phyloP scores from a whole-genome alignment of 1,140 invertebrate species.

The Spodoptera litura region DNA sequence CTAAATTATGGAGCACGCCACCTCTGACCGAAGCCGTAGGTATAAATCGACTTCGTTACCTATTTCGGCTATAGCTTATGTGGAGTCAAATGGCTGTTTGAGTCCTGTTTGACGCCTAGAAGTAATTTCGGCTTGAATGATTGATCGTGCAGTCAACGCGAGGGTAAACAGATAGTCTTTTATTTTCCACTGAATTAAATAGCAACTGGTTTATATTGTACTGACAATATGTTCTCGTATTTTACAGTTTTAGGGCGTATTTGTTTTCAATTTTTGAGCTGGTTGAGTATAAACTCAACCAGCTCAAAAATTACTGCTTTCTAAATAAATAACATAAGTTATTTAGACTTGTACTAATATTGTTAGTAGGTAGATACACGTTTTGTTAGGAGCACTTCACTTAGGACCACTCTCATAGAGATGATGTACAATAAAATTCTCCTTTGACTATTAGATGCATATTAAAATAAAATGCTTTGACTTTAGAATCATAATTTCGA shows the following conservation, averaged over 20 bases:
- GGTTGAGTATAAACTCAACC: too few relatives aligned
- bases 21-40: constrained; percentile 55
- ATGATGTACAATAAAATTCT: too few relatives aligned
- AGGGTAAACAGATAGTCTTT: constrained; percentile 38
- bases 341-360: too few relatives aligned
- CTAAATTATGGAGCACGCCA: constrained; percentile 70
- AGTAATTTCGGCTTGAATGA: constrained; percentile 45
- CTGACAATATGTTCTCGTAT: constrained; percentile 13
- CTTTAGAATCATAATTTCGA: too few relatives aligned
- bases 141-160: constrained; percentile 36
- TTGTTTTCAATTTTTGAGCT: too few relatives aligned
- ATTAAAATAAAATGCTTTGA: too few relatives aligned
- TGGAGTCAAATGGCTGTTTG: constrained; percentile 29
- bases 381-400: too few relatives aligned
- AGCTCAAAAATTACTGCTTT: too few relatives aligned
- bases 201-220: constrained; percentile 11
- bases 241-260: background rate
- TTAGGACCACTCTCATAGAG: too few relatives aligned
- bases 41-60: constrained; percentile 63
- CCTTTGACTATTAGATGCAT: too few relatives aligned
- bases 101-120: constrained; percentile 26
- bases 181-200: constrained; percentile 34
- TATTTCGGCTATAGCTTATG: constrained; percentile 45
- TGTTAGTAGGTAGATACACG: too few relatives aligned
- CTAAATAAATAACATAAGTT: too few relatives aligned